Evolutionary conservation across 2,888 invertebrate genomes (phyloP), one percentile per base, ranked within the genome.

Genomic region (Parnassius glacialis): DNA sequence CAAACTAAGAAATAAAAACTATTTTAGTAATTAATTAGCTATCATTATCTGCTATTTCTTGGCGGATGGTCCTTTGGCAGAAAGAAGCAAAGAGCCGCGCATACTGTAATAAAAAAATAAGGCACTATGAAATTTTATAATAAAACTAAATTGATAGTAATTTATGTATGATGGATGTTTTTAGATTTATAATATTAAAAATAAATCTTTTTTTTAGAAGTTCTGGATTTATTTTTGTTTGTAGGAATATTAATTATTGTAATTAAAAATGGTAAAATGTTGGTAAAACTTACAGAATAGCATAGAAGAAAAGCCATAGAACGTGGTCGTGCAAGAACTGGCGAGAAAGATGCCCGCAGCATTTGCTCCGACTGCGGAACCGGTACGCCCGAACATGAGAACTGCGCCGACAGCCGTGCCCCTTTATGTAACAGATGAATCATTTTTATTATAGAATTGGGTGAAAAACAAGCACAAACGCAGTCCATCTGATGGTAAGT

Each of bases 381-480:
- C 94, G 44, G 93, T 67, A 50, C 95, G 88, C 0, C 95, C 95
- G 52, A 93, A 90, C 83, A 93, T 93, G 70, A 94, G 80, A 54
- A 93, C 90, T n/a, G 93, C 86, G 25, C 94, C 94, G 42, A 95
- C 89, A 0, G 94, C 94, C 50, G 94, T 92, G 0, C 93, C 94
- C 64, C 93, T 94, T 76, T 57, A 42, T 7, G 2, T 13, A 56
- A 13, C 5, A 16, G 20, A 43, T 45, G 11, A 34, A 34, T 7
- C 5, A 5, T 7, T 34, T 25, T 5, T 34, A 20, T 34, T 34
- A 34, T 5, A 34, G 34, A 34, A 34, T 34, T 7, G 5, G 34
- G 34, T 34, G 34, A 34, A 34, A 34, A 34, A 34, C 34, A 7
- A 34, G 34, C 34, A 34, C 34, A 34, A 1, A 16, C 1, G 2